Percentiles rank a stretch among this genome's conserved stretches.
phyloP scores from a whole-genome alignment of 2,888 invertebrate genomes.

The Sisyra terminalis region DNA sequence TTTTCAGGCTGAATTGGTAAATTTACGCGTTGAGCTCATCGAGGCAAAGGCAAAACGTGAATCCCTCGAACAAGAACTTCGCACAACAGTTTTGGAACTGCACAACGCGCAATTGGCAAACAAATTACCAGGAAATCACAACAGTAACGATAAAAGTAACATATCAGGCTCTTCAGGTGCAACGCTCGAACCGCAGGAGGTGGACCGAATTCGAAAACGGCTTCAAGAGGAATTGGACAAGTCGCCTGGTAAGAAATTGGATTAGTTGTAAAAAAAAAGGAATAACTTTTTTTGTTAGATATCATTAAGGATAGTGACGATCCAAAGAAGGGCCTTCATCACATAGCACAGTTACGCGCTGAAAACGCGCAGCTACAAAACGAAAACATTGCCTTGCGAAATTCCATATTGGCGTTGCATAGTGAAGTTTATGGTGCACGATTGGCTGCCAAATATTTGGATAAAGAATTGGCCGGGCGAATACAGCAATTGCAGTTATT shows the following conservation, averaged over 20 bases:
- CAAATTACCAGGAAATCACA: slow-evolving; percentile 26
- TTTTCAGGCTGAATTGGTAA: slow-evolving; percentile 58
- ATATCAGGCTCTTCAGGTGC: background rate
- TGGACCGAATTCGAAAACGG: slow-evolving; percentile 26
- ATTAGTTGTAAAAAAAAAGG: slow-evolving; percentile 7
- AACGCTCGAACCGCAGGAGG: slow-evolving; percentile 25
- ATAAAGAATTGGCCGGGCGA: slow-evolving; percentile 66
- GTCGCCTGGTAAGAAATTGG: slow-evolving; percentile 24
- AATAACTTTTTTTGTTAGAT: background rate
- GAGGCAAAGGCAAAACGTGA: slow-evolving; percentile 46
- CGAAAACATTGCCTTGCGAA: slow-evolving; percentile 53
- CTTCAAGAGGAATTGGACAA: slow-evolving; percentile 26
- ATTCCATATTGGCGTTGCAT: slow-evolving; percentile 55
- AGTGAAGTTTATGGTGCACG: slow-evolving; percentile 73
- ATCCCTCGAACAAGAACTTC: slow-evolving; percentile 41
- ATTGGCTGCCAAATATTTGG: slow-evolving; percentile 70
- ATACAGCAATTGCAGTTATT: slow-evolving; percentile 76
- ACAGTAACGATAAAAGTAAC: slow-evolving; percentile 20
- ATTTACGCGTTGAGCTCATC: slow-evolving; percentile 55
- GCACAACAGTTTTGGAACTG: slow-evolving; percentile 40
- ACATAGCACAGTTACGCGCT: slow-evolving; percentile 29
- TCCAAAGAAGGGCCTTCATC: slow-evolving; percentile 24
- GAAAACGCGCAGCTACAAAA: slow-evolving; percentile 41
- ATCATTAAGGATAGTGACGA: slow-evolving; percentile 1
- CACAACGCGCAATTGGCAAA: slow-evolving; percentile 38